Conservation (phyloP, 2,797 vertebrate genomes). For the Eidolon dupreanum region DNA sequence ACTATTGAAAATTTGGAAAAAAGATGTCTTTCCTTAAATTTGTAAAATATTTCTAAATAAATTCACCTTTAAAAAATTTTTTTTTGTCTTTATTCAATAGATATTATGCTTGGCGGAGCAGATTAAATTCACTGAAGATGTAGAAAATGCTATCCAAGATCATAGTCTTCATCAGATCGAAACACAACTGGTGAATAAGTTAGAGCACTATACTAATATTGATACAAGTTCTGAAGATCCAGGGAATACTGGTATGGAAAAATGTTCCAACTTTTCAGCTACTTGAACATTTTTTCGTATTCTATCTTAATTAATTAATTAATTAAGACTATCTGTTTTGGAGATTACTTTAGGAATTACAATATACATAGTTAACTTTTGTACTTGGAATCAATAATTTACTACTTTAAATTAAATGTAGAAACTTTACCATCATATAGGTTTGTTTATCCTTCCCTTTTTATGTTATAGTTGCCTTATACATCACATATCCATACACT, state of each 20-base stretch:
- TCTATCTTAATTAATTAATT: not conserved
- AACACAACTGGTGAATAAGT: slow-evolving; percentile 91
- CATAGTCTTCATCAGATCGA: slow-evolving; percentile 93
- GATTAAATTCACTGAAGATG: slow-evolving; percentile 98
- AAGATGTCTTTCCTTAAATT: not conserved
- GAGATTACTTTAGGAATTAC: not conserved
- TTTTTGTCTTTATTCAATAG: slow-evolving; percentile 84
- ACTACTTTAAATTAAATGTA: not conserved
- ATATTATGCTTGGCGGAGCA: slow-evolving; percentile 96
- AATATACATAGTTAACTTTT: not conserved
- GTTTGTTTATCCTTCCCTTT: not conserved
- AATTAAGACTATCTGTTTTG: not conserved
- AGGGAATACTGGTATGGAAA: slow-evolving; percentile 86
- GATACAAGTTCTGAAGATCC: slow-evolving; percentile 88
- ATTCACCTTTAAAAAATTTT: not conserved
- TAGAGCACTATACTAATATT: slow-evolving; percentile 94
- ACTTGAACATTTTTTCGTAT: not conserved
- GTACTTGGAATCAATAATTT: not conserved
- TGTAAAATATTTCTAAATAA: slow-evolving; percentile 12
- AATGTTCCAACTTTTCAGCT: not conserved
- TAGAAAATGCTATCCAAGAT: slow-evolving; percentile 91
- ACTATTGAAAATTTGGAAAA: not conserved
- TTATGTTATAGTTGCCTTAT: not conserved
- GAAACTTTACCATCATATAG: not conserved
- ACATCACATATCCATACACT: not conserved